Evolutionary conservation across 37 sponge, comb jelly and placozoan genomes (phyloP).

Genomic region (Tethya wilhelma): DNA sequence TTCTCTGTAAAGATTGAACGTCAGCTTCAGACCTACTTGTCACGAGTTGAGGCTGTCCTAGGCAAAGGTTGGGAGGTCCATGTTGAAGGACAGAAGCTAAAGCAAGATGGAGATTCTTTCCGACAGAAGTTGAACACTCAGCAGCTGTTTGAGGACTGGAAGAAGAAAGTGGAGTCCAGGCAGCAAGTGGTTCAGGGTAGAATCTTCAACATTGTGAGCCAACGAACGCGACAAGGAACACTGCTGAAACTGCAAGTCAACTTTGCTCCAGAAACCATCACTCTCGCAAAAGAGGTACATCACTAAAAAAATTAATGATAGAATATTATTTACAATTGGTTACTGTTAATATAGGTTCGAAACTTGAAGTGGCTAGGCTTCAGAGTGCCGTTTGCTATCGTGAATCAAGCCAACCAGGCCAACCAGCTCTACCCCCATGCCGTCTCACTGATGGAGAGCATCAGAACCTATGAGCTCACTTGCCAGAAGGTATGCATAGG

Average conservation of each 20-base stretch:
- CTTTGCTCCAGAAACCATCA: slow-evolving; percentile 93
- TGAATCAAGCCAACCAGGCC: slow-evolving; percentile 92
- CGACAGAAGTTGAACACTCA: slow-evolving; percentile 94
- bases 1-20: slow-evolving; percentile 76
- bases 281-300: slow-evolving; percentile 92
- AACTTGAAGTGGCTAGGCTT: slow-evolving; percentile 93
- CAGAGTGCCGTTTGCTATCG: slow-evolving; percentile 88
- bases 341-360: slow-evolving; percentile 41
- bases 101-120: slow-evolving; percentile 95
- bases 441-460: slow-evolving; percentile 95
- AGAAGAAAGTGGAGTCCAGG: slow-evolving; percentile 65
- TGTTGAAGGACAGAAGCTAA: slow-evolving; percentile 94
- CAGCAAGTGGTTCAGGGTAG: slow-evolving; percentile 77
- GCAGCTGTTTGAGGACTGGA: slow-evolving; percentile 67
- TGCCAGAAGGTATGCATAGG: slow-evolving; percentile 82
- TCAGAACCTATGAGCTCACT: slow-evolving; percentile 91
- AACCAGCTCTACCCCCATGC: slow-evolving; percentile 98
- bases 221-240: slow-evolving; percentile 70
- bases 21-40: slow-evolving; percentile 89
- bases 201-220: slow-evolving; percentile 78
- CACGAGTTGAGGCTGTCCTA: slow-evolving; percentile 94
- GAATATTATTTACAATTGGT: not conserved
- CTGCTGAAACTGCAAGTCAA: slow-evolving; percentile 85
- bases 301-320: not conserved
- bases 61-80: slow-evolving; percentile 94